Base-by-base conservation (phyloP, 2,113 vertebrate species). In the Cichladusa arquata region DNA sequence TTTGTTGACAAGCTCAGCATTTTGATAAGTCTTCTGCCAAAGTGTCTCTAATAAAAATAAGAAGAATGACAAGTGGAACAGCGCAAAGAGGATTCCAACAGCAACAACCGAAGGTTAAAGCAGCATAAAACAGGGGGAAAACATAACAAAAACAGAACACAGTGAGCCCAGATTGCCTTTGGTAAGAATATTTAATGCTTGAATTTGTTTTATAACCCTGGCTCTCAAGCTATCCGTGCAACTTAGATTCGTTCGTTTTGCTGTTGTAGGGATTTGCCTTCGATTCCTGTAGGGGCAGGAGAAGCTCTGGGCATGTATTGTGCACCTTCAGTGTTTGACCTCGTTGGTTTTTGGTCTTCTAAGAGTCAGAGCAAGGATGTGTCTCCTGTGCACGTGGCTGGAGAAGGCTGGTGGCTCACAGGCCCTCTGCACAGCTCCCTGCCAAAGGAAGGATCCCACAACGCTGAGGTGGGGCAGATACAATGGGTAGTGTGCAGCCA, bases 1-100 rank as follows among this genome's bases (percentile, higher is more conserved):
- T 96, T 90, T 95, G 95, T 86, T 96, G 97, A 97, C 96, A 96
- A 94, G 88, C 89, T 96, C 81, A 91, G 96, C 91, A 92, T 93
- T 97, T 96, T 97, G 96, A 97, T 97, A 97, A 97, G 87, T 96
- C 86, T 86, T 79, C 86, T 96, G 96, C 96, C 88, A 93, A 95
- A 92, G 87, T 3, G 42, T 66, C 91, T 95, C 93, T 94, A 95
- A 96, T 95, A 92, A 95, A 97, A 97, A 96, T 96, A 96, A 92
- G 92, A 90, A 79, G 74, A 94, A 95, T 93, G 95, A 96, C 95
- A 96, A 97, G 95, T 94, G 88, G 81, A 97, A 83, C 78, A 81
- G 92, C 0, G 1, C 88, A 34, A 84, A 71, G 91, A 88, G 53
- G 44, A 88, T 94, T 96, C 95, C 94, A 97, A 95, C 88, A 97